phyloP scores from a whole-genome alignment of 1,140 invertebrate genomes.

The Caenorhabditis tropicalis region DNA sequence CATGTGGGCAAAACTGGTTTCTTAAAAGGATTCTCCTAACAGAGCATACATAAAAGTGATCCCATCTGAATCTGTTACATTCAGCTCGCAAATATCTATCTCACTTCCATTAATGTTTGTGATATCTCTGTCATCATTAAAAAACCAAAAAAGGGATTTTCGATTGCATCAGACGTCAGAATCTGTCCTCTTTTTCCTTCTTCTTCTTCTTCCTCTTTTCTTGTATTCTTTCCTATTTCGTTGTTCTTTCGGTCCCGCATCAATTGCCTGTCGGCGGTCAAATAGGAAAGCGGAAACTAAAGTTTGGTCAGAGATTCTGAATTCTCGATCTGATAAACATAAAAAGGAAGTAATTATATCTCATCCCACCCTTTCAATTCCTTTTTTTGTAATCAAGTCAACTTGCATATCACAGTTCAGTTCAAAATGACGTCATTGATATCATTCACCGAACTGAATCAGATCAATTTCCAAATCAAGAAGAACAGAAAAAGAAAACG shows the following conservation, averaged over 20 bases:
- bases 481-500: background rate
- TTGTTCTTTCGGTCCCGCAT: constrained; percentile 9
- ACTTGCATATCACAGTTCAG: background rate
- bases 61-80: no score
- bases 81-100: no score
- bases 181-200: background rate
- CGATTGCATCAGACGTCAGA: background rate
- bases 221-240: no score
- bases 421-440: background rate
- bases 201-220: background rate
- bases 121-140: background rate
- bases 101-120: background rate
- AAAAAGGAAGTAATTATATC: background rate
- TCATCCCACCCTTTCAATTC: background rate
- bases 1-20: no score
- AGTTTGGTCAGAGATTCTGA: constrained; percentile 11
- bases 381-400: background rate
- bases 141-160: background rate
- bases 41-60: no score
- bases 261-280: background rate
- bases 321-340: background rate
- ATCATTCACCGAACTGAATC: background rate
- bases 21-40: no score
- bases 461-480: background rate
- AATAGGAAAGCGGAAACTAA: background rate